Percentiles rank a stretch among this genome's conserved stretches.
These are phyloP conservation scores for Limosa lapponica DNA, from an alignment of 2,797 vertebrate genomes.

Conservation along the genomic window DNA sequence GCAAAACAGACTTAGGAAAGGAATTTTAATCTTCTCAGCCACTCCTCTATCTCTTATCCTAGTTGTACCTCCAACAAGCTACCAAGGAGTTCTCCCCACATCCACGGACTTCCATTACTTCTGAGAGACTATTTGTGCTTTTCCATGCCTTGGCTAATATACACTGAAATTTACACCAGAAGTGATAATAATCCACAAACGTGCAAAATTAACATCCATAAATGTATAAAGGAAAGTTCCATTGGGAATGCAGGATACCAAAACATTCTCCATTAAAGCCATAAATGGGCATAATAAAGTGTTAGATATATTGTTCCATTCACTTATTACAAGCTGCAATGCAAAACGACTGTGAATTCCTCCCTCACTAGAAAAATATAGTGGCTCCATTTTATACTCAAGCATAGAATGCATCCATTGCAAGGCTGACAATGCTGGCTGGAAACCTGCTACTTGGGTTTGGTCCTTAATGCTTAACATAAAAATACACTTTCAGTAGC, in stretches of 20 bases:
- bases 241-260: not conserved
- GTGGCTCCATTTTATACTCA: not conserved
- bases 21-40: not conserved
- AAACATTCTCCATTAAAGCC: not conserved
- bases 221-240: not conserved
- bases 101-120: not conserved
- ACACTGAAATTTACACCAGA: not conserved
- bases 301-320: not conserved
- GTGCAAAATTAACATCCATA: not conserved
- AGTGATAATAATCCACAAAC: not conserved
- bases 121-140: not conserved
- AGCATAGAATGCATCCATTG: not conserved
- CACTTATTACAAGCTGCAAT: not conserved
- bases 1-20: not conserved
- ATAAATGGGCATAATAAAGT: not conserved
- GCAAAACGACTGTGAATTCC: not conserved
- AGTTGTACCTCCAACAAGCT: not conserved
- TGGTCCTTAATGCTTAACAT: not conserved
- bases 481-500: not conserved
- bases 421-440: not conserved
- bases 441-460: not conserved
- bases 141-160: not conserved
- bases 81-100: rapidly evolving
- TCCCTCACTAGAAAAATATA: not conserved
- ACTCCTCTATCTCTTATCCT: not conserved